Base-by-base conservation (phyloP, 1,140 invertebrate species). In the Apis dorsata region DNA sequence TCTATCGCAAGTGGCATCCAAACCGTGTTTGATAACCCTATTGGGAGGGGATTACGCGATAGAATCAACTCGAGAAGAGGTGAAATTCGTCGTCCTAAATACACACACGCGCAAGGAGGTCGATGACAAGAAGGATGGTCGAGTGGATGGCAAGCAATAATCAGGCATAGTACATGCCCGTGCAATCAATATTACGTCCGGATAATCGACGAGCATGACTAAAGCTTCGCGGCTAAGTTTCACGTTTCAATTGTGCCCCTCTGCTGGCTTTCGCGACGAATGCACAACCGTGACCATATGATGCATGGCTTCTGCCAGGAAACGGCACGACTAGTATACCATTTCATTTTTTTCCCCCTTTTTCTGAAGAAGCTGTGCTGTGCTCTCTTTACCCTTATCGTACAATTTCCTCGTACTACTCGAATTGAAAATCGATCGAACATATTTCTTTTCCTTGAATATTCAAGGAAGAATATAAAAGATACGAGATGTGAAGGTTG, bases 281-380 rank as follows among this genome's bases (percentile, higher is more conserved):
- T 81, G 88, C 86, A 87, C 73, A 81, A 89, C 90, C 88, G 79
- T 84, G 81, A 84, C 86, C 89, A 88, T 91, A 90, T 90, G 90
- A 90, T 87, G 78, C 92, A 93, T 73, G 93, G 92, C 92, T 92
- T 93, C 92, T 91, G 90, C 91, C 91, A 89, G 89, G 89, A 92
- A 92, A 93, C 63, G 65, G 51, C 75, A 53, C 79, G 21, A 75
- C 53, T 59, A 44, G 15, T 28, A 71, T 63, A 28, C 71, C 59
- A 53, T 65, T 44, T n/a, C 51, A 12, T 60, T 78, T 62, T 78
- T 34, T 34, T 34, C 2, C 5, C 5, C 5, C 34, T 7, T 44
- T 7, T 44, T 44, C 34, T 7, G 5, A 44, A 34, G 34, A 34
- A 34, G 34, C 34, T 44, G 34, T 0, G 34, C 34, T 44, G 34